Conservation (phyloP, 2,113 vertebrate species). For the Odontophorus gujanensis region DNA sequence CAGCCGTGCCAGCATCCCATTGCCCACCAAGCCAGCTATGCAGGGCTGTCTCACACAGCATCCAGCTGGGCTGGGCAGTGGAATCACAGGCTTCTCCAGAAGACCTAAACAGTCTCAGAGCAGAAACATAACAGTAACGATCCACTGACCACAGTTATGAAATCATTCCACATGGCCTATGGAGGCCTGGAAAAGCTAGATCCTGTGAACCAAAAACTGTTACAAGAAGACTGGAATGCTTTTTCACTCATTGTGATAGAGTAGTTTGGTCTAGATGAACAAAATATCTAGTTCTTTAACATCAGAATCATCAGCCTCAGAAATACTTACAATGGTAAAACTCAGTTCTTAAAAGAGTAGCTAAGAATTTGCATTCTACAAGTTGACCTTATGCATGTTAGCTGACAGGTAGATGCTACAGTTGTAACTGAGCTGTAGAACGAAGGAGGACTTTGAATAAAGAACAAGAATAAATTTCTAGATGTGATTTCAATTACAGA, state of each 20-base stretch:
- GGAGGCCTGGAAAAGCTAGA: neutral
- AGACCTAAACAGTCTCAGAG: accelerated
- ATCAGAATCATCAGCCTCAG: neutral
- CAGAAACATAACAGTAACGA: neutral
- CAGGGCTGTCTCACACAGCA: neutral
- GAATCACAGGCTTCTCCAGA: accelerated
- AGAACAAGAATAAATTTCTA: neutral
- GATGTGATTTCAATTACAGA: neutral
- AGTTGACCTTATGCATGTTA: neutral
- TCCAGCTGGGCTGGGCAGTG: accelerated
- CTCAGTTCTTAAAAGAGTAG: neutral
- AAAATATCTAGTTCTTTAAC: neutral
- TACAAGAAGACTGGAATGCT: neutral
- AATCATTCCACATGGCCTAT: accelerated
- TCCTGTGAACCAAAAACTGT: neutral
- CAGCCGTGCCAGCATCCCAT: neutral
- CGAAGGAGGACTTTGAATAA: neutral
- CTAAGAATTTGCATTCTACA: neutral
- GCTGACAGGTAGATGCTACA: neutral
- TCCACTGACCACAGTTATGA: neutral
- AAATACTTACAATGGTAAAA: neutral
- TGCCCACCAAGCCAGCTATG: neutral
- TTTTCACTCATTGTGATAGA: neutral
- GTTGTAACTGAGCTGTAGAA: neutral
- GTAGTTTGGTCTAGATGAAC: accelerated